These are phyloP conservation scores for Hipparchia semele DNA, from an alignment of 2,888 invertebrate genomes.

Conservation along the genomic window DNA sequence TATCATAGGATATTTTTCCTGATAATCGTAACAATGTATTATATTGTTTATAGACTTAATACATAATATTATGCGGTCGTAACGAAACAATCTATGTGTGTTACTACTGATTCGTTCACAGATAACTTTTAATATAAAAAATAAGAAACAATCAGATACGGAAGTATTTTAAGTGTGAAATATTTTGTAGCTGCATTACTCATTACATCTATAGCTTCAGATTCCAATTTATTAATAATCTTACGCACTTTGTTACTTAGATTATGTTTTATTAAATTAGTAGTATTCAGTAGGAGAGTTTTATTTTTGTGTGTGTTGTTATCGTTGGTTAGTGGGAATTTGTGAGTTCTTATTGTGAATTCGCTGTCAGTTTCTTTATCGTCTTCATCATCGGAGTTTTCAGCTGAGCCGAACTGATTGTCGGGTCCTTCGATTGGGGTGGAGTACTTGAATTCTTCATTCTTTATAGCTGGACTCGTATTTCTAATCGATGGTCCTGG, in stretches of 20 bases:
- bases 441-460: slow-evolving; percentile 81
- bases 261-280: slow-evolving; percentile 60
- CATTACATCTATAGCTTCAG: slow-evolving; percentile 47
- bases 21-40: neutral
- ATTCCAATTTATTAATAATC: slow-evolving; percentile 66
- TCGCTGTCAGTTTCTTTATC: slow-evolving; percentile 60
- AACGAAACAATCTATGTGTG: neutral
- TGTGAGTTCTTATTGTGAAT: slow-evolving; percentile 43
- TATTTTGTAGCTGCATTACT: slow-evolving; percentile 35
- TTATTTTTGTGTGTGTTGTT: slow-evolving; percentile 57
- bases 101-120: neutral
- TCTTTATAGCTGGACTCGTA: slow-evolving; percentile 77
- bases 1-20: slow-evolving; percentile 1
- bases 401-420: slow-evolving; percentile 88
- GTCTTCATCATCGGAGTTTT: slow-evolving; percentile 87
- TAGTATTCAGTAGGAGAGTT: slow-evolving; percentile 50
- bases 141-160: slow-evolving; percentile 13
- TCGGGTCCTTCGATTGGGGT: slow-evolving; percentile 81
- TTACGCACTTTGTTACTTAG: slow-evolving; percentile 72
- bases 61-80: neutral
- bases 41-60: neutral
- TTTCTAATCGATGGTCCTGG: slow-evolving; percentile 86
- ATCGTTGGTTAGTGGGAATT: slow-evolving; percentile 39
- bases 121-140: slow-evolving; percentile 11
- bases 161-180: slow-evolving; percentile 14